Percentiles rank a stretch among this genome's conserved stretches.
Evolutionary conservation across 2,113 vertebrate genomes (phyloP).

Genomic region (Condylura cristata): DNA sequence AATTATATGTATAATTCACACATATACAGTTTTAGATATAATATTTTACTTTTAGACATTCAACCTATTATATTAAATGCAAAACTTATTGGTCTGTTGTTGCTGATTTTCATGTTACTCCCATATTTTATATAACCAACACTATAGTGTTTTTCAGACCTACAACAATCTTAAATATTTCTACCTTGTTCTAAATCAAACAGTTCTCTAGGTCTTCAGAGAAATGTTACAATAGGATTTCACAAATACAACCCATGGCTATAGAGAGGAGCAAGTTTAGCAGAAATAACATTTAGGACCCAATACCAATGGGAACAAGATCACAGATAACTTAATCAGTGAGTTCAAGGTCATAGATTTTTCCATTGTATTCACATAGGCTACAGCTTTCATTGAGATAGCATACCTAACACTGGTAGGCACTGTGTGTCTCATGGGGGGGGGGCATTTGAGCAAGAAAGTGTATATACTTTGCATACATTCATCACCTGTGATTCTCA

Average conservation of each 20-base stretch:
- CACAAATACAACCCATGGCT: not conserved
- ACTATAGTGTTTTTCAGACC: not conserved
- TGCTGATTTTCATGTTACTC: not conserved
- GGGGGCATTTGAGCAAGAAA: not conserved
- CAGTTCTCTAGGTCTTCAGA: not conserved
- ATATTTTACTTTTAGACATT: constrained; percentile 22
- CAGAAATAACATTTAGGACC: not conserved
- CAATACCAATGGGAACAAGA: not conserved
- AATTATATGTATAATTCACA: not conserved
- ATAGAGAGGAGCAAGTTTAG: not conserved
- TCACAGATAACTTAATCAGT: not conserved
- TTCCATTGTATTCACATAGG: not conserved
- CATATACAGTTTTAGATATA: not conserved
- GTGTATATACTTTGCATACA: not conserved
- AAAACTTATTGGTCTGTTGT: not conserved
- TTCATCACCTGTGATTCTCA: not conserved
- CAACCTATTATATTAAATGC: not conserved
- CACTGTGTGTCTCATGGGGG: not conserved
- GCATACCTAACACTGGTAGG: not conserved
- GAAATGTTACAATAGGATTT: not conserved
- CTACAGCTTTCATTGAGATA: not conserved
- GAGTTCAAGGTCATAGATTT: not conserved
- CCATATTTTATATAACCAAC: not conserved
- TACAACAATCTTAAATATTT: not conserved
- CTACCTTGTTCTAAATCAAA: not conserved